Conservation (phyloP, 2,797 vertebrate genomes). For the Halcyon chelicuti region DNA sequence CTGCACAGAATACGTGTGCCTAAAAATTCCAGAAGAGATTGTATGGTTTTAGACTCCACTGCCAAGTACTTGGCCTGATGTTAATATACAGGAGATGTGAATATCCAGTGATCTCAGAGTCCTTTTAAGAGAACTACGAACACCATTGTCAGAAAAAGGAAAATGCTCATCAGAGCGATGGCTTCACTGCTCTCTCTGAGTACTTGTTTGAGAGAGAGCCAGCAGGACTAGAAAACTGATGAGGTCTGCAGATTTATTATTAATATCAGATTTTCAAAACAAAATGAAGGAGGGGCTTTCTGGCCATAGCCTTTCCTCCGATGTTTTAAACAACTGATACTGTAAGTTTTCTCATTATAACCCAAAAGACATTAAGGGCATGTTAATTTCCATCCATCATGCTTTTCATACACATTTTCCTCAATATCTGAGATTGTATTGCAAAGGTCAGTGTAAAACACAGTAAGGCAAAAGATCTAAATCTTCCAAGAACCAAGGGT, state of each 20-base stretch:
- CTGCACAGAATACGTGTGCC: not conserved
- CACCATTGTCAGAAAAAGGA: not conserved
- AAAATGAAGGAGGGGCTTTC: not conserved
- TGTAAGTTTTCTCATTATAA: not conserved
- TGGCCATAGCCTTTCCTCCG: not conserved
- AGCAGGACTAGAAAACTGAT: not conserved
- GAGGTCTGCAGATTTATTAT: not conserved
- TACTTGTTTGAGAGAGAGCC: not conserved
- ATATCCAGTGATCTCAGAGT: not conserved
- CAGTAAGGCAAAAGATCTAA: not conserved
- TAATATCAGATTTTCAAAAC: not conserved
- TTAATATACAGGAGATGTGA: not conserved
- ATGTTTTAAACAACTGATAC: not conserved
- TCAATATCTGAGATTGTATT: not conserved
- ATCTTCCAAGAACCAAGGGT: not conserved
- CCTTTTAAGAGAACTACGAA: not conserved
- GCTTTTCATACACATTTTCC: not conserved
- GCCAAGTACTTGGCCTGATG: not conserved
- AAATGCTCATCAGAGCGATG: not conserved
- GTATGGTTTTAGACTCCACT: not conserved
- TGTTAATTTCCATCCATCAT: not conserved
- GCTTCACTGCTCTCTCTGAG: not conserved
- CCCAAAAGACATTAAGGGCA: not conserved
- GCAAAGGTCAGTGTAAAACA: not conserved
- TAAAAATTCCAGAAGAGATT: not conserved